These are phyloP conservation scores for Allobates femoralis DNA, from an alignment of 2,797 vertebrate genomes.

Conservation along the genomic window DNA sequence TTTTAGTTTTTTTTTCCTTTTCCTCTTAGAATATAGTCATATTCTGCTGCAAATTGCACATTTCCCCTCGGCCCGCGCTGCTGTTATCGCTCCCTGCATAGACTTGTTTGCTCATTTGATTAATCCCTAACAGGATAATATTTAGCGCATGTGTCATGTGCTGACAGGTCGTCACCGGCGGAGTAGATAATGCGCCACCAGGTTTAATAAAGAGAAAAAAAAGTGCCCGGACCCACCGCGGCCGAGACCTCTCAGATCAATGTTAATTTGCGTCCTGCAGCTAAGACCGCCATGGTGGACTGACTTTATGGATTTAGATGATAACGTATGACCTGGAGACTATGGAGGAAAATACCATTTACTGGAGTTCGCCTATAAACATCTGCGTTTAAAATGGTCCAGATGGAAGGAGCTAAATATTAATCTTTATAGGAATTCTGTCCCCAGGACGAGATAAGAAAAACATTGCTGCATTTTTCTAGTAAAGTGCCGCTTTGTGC, in stretches of 20 bases:
- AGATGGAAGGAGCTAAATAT: background rate
- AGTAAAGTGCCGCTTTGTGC: too few species aligned
- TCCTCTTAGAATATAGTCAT: background rate
- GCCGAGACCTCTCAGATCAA: conserved; percentile 28
- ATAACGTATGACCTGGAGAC: conserved; percentile 45
- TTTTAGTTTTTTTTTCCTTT: too few species aligned
- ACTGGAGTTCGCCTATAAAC: conserved; percentile 29
- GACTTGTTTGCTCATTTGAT: conserved; percentile 28
- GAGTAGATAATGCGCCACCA: conserved; percentile 27
- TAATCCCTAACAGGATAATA: conserved; percentile 33
- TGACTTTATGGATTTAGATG: conserved; percentile 48
- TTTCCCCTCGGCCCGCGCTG: background rate
- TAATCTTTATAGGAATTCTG: background rate
- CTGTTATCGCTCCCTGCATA: background rate
- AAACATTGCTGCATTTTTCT: background rate
- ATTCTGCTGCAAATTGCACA: background rate
- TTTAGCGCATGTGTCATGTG: conserved; percentile 17
- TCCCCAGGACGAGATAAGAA: background rate
- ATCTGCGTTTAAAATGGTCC: background rate
- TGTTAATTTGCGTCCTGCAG: conserved; percentile 43
- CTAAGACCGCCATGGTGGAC: conserved; percentile 33
- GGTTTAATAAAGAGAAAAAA: conserved; percentile 34
- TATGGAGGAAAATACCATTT: conserved; percentile 34
- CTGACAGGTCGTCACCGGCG: conserved; percentile 31
- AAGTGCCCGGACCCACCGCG: background rate